phyloP scores from a whole-genome alignment of 2,888 invertebrate species.

The Leucozona laternaria region DNA sequence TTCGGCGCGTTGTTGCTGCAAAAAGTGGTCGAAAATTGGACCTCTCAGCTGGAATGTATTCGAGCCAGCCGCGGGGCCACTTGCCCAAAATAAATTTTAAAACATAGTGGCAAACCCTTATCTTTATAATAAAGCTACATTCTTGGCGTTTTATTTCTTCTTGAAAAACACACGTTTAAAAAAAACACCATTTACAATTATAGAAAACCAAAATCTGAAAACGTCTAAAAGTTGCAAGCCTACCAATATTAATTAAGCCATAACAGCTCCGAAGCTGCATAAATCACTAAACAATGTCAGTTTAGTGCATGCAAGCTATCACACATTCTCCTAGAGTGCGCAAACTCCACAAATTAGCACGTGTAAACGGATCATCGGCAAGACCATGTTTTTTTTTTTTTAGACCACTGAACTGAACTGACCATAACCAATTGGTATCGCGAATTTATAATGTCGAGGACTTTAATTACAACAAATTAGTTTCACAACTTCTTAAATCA shows the following conservation, averaged over 20 bases:
- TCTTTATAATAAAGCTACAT: too few species aligned
- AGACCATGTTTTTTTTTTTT: conserved; percentile 24
- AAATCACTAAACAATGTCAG: conserved; percentile 60
- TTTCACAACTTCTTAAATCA: conserved; percentile 74
- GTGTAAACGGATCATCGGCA: conserved; percentile 51
- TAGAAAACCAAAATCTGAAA: too few species aligned
- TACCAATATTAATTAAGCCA: conserved; percentile 56
- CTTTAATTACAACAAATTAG: conserved; percentile 75
- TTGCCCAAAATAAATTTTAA: too few species aligned
- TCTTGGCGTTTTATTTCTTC: too few species aligned
- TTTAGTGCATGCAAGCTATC: conserved; percentile 62
- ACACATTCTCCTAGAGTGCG: conserved; percentile 1
- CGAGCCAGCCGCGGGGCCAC: too few species aligned
- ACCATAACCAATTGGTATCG: conserved; percentile 73
- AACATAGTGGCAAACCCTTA: too few species aligned
- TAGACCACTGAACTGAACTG: conserved; percentile 43
- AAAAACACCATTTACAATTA: too few species aligned
- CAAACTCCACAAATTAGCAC: conserved; percentile 58
- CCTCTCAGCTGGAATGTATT: too few species aligned
- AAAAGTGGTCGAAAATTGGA: too few species aligned
- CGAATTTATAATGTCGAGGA: conserved; percentile 55
- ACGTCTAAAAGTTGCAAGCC: too few species aligned
- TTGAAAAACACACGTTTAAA: too few species aligned
- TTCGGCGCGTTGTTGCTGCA: too few species aligned
- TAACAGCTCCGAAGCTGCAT: conserved; percentile 25